Base-by-base conservation (phyloP, 2,113 vertebrate genomes). In the Anolis sagrei region DNA sequence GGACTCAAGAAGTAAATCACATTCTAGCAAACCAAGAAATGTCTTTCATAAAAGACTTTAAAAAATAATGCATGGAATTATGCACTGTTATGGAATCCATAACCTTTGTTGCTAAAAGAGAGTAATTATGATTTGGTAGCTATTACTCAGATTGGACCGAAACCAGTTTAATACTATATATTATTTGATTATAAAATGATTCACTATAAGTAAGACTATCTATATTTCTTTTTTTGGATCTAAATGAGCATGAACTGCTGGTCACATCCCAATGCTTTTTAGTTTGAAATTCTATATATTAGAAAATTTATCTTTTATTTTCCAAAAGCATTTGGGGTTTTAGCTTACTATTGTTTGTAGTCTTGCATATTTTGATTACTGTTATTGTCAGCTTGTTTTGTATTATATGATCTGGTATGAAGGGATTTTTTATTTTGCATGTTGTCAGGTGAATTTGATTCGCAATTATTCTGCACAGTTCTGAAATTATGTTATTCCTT, bases 181-280 rank as follows among this genome's bases (percentile, higher is more conserved):
- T 51, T 80, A 82, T 93, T 87, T 92, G 92, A 90, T 93, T 93
- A 92, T 88, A 92, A 93, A 92, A 88, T 36, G 27, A 92, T 90
- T 86, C 86, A 91, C 93, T 92, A 88, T 78, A 93, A 93, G 91
- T 91, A 85, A 83, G 87, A 83, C 89, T 78, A 85, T 90, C 82
- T 90, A 82, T 70, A 54, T 92, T 88, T 84, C 86, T 89, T 93
- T 91, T 88, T 82, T 72, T 68, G 81, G 68, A 93, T 92, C 76
- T 83, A 94, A 94, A 93, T 90, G 91, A 89, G 82, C 78, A 87
- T 85, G 91, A 93, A 92, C 75, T 91, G 88, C 87, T 92, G 86
- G 83, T 79, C 85, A 85, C 91, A 90, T 87, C 82, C 58, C 86
- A 78, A 44, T 87, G 58, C 89, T 92, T 85, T 89, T 88, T 27